Base-by-base conservation (phyloP, 2,113 vertebrate genomes). In the Probosciger aterrimus region DNA sequence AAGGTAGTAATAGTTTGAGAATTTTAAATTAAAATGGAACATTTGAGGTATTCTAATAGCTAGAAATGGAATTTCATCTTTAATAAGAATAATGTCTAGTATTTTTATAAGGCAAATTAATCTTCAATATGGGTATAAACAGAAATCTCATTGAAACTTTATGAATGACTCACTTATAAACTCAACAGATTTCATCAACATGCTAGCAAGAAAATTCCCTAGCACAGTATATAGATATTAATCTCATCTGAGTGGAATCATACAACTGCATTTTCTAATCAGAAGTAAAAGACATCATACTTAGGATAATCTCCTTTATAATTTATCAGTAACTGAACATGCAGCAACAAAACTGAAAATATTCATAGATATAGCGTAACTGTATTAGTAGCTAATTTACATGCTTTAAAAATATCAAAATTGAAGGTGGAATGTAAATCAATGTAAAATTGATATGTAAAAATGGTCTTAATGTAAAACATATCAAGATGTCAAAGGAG, bases 11-110 rank as follows among this genome's bases (percentile, higher is more conserved):
- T 86, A 94, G 39, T 70, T 95, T 37, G 92, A 74, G 33, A 92
- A 60, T 96, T 93, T 92, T 94, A 92, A 94, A 93, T 96, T 85
- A 95, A 96, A 63, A 93, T 10, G 60, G 69, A 97, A 69, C 6
- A 92, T 57, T 94, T 86, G 35, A 87, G 33, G 27, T 49, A 76
- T 91, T 94, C 92, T 88, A 95, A 68, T 30, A 92, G 39, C 37
- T 93, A 82, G 50, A 93, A 92, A 87, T 81, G 18, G 67, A 87
- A 52, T 67, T 35, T 52, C 67, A 87, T 80, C 33, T 46, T 82
- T 92, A 94, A 81, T 70, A 88, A 91, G 65, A 95, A 82, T 31
- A 80, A 23, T 43, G 25, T 27, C 11, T 43, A 65, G 10, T 55
- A 76, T 82, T 88, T 87, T 85, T 90, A 28, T 86, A 74, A 65